Evolutionary conservation across 2,888 invertebrate genomes (phyloP), one percentile per base, ranked within the genome.

Genomic region (Drosophila siamana): DNA sequence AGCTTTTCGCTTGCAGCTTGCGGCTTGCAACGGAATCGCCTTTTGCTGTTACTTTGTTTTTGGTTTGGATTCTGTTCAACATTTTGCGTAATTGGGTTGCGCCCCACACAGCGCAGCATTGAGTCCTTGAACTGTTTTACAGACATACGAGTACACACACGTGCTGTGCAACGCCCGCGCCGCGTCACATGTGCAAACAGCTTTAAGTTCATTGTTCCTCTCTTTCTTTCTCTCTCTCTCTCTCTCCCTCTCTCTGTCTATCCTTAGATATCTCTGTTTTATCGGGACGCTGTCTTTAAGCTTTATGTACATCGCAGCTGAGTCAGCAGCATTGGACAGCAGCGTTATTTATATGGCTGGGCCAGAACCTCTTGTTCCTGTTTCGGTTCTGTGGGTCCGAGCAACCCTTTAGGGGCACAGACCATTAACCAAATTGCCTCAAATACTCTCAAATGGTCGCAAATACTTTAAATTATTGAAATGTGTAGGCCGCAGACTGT

Each of bases 71-170:
- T 43, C 15, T 22, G 22, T 16, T 8, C 30, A 47, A 19, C 59
- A 54, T 65, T 84, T 84, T 86, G 85, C 87, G 84, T 88, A 88
- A 83, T 83, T 83, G 89, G 87, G 85, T 77, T 86, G 87, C 47
- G 46, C 47, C 55, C 33, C 59, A 62, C 40, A 51, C 59, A 64
- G 44, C 40, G 48, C 63, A 64, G 62, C 50, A 60, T 44, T 51
- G 56, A 73, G 78, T 68, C 74, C 74, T 75, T 75, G 74, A 75
- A 75, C 74, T 75, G 78, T 60, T 78, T 73, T 75, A 60, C 38
- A 51, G 50, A 60, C 50, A 15, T 22, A 47, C 55, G 19, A 33
- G n/a, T 40, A 36, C 41, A 30, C 52, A 43, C 30, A 46, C 41
- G 22, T 15, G 44, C 43, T 40, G 48, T 55, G 62, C 69, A 30